Conservation (phyloP, 53 echinoderm and acorn worm genomes). For the Arbacia lixula region DNA sequence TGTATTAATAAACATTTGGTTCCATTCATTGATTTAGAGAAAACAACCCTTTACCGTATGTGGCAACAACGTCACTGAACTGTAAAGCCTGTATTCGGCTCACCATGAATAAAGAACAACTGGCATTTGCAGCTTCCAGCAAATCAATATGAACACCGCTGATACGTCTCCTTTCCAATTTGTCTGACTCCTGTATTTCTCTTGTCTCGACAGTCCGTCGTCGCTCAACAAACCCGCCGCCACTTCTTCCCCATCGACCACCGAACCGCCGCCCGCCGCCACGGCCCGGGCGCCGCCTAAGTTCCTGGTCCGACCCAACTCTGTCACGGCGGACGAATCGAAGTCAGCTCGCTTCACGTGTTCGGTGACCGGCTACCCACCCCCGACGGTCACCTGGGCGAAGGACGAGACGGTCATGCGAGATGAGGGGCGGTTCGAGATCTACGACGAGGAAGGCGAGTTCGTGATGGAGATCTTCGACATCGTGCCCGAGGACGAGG, state of each 20-base stretch:
- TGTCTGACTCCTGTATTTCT: too few relatives aligned
- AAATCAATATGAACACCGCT: too few relatives aligned
- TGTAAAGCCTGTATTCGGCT: too few relatives aligned
- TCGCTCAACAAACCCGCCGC: conserved; percentile 3
- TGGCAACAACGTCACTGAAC: too few relatives aligned
- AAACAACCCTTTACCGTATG: too few relatives aligned
- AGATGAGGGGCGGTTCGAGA: conserved; percentile 72
- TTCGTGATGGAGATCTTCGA: conserved; percentile 82
- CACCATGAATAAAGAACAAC: too few relatives aligned
- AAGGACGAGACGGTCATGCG: conserved; percentile 63
- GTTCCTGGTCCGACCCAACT: conserved; percentile 80
- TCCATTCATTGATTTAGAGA: too few relatives aligned
- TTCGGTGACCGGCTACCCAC: conserved; percentile 75
- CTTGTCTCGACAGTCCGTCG: too few relatives aligned
- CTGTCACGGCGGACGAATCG: conserved; percentile 65
- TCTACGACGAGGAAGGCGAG: conserved; percentile 77
- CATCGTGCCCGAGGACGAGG: conserved; percentile 67
- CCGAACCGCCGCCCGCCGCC: conserved; percentile 5
- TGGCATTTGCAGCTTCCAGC: too few relatives aligned
- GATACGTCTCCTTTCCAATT: too few relatives aligned
- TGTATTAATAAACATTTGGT: too few relatives aligned
- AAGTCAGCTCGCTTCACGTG: conserved; percentile 79
- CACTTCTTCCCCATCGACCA: not conserved
- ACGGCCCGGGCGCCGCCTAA: conserved; percentile 62
- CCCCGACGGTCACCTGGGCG: conserved; percentile 81